Conservation (phyloP, 2,113 vertebrate species). For the Nyctibius bracteatus region DNA sequence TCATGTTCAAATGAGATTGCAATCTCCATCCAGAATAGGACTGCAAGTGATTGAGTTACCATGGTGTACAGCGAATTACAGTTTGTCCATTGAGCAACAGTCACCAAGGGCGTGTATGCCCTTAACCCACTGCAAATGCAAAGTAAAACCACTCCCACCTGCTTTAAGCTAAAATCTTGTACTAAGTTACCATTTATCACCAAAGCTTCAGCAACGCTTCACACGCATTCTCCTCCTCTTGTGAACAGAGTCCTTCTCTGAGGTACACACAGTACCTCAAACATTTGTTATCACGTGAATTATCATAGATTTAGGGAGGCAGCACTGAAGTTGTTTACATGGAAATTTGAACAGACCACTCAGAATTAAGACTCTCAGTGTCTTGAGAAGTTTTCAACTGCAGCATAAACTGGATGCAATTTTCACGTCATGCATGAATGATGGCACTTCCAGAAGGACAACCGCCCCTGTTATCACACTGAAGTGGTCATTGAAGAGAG, state of each 20-base stretch:
- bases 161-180: not conserved
- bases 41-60: not conserved
- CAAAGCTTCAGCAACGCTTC: not conserved
- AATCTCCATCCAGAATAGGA: not conserved
- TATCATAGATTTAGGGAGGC: not conserved
- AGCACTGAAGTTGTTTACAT: not conserved
- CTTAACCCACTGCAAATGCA: not conserved
- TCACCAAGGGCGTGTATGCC: not conserved
- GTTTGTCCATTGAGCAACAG: not conserved
- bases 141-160: not conserved
- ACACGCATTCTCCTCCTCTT: not conserved
- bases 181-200: not conserved
- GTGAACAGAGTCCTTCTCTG: not conserved
- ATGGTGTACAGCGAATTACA: not conserved
- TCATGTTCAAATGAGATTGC: not conserved
- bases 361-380: not conserved
- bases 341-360: not conserved
- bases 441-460: slow-evolving; percentile 14
- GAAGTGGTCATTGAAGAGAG: not conserved
- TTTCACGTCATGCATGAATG: not conserved
- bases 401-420: not conserved
- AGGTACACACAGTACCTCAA: not conserved
- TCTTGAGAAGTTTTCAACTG: slow-evolving; percentile 4
- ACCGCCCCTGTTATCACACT: not conserved
- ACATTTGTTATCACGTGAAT: not conserved